Percentiles rank a stretch among this genome's conserved stretches.
These are phyloP conservation scores for Amblyraja radiata DNA, from an alignment of 2,797 vertebrate species.

Conservation along the genomic window DNA sequence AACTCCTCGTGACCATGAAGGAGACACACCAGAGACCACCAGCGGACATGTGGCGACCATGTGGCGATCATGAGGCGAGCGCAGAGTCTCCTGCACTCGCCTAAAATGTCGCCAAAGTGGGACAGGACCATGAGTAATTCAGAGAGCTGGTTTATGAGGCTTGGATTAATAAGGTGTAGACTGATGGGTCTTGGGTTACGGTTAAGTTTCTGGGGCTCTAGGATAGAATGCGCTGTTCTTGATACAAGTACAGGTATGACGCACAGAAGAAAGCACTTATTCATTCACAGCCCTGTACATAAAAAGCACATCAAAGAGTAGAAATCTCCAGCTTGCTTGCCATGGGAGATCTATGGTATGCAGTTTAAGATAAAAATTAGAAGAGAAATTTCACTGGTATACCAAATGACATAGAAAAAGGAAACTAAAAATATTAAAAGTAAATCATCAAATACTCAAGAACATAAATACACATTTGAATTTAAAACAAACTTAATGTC, in stretches of 20 bases:
- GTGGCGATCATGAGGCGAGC: no score
- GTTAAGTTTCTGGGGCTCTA: neutral
- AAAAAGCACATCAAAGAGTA: neutral
- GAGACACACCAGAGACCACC: no score
- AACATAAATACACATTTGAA: neutral
- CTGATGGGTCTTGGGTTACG: no score
- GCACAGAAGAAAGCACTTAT: neutral
- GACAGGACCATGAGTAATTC: no score
- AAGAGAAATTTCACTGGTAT: neutral
- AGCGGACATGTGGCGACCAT: no score
- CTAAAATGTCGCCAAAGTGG: no score
- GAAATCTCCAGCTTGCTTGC: neutral
- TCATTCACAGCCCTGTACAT: neutral
- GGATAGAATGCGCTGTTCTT: neutral
- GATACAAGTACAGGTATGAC: neutral
- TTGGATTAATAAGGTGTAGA: no score
- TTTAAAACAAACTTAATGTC: neutral
- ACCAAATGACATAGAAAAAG: neutral
- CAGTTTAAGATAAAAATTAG: neutral
- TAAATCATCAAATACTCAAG: neutral
- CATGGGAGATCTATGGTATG: neutral
- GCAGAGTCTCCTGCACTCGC: no score
- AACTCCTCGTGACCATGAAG: no score
- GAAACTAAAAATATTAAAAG: neutral
- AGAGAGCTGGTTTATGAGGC: no score